Evolutionary conservation across 2,113 vertebrate genomes (phyloP), one percentile per base, ranked within the genome.

Genomic region (Otolemur garnettii): DNA sequence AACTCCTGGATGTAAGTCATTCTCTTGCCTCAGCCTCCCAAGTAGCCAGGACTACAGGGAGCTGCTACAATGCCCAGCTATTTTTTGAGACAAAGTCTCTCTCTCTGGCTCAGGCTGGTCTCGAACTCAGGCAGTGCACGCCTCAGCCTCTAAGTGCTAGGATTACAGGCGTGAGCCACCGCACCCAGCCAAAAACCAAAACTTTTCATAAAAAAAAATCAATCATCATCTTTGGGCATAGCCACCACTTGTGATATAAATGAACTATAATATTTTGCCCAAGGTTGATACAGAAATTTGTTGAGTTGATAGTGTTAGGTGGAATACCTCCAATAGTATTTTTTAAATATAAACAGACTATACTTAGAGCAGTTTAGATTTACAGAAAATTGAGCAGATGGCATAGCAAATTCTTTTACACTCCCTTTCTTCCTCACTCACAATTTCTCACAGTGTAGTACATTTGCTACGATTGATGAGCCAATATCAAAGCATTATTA

Each of bases 201-300:
- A 83, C 28, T 90, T 90, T 81, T 71, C 30, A 42, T 68, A 50
- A 53, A 60, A 92, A 93, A 96, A 66, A 62, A 17, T 88, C 30
- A 69, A 75, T 72, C 24, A 50, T 72, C 24, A 50, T 77, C 13
- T 28, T 78, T 79, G 83, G 30, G 8, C 53, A 72, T 90, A 90
- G 72, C 9, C 7, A 79, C 26, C 7, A 45, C 26, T 94, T 0
- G n/a, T 59, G 75, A 75, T 18, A 85, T 33, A 95, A 84, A 87
- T 91, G 60, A 90, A 55, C 45, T 50, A 50, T 50, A 50, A 21
- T 33, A 85, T 87, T 84, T 79, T 75, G 53, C 33, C 60, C 79
- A 64, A 53, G 75, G 50, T 90, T 91, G 62, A 81, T 55, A 24
- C 4, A 80, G 24, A 4, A 84, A 78, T 84, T 86, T 82, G 12